Base-by-base conservation (phyloP, 1,140 invertebrate genomes). In the Drosophila willistoni region DNA sequence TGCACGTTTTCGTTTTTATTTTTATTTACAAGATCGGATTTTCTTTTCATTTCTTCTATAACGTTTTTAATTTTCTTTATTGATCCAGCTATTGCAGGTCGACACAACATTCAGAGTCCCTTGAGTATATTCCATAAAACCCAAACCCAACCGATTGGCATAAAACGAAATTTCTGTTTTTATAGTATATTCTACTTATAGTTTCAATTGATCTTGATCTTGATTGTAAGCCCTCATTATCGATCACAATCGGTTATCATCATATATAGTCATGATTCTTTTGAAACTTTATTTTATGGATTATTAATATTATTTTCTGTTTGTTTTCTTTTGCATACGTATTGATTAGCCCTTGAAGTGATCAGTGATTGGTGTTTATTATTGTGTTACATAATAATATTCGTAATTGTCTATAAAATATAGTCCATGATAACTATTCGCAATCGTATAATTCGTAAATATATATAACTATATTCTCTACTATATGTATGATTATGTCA, bases 281-380 rank as follows among this genome's bases (percentile, higher is more conserved):
- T 25, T 62, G 71, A 29, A 29, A 60, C 74, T 79, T 51, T 63
- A 55, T 71, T 80, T 67, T 71, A 44, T 67, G 13, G 17, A 63
- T 66, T 36, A 17, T 63, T 64, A 82, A 61, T 33, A 76, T 86
- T 77, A 56, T 87, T 79, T 86, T 84, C 68, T 79, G 86, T 69
- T 63, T 74, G 82, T 79, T 64, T 81, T 76, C 70, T 68, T 82
- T 89, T 87, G 79, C 79, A 77, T 77, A 51, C 17, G 44, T 59
- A 68, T 83, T 83, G 62, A 89, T 89, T 87, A 87, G 83, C 77
- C 84, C 76, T 89, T 87, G 80, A 83, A 87, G 80, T 77, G 73
- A 83, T 77, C 84, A 83, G 84, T 87, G 80, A 89, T 87, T 87
- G 83, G 83, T 87, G 83, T 89, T 87, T 83, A 89, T 89, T 87